Conservation (phyloP, 2,888 invertebrate genomes). For the Dynastes hyllus region DNA sequence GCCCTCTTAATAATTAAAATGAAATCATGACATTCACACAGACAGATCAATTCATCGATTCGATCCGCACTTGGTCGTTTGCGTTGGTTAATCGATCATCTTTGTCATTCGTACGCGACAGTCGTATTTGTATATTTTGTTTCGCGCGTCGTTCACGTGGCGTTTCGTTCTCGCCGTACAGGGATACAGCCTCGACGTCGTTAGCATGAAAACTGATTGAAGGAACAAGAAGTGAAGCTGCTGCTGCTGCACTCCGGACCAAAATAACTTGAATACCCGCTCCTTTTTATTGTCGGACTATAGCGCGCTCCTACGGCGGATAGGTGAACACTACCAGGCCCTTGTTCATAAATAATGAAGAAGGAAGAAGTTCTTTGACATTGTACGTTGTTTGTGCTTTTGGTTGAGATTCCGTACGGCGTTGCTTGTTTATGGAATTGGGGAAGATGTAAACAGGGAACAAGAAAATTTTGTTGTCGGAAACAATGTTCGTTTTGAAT, state of each 20-base stretch:
- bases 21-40: slow-evolving; percentile 45
- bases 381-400: slow-evolving; percentile 12
- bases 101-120: slow-evolving; percentile 37
- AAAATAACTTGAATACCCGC: slow-evolving; percentile 63
- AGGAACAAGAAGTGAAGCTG: slow-evolving; percentile 57
- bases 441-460: neutral
- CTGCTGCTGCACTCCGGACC: slow-evolving; percentile 54
- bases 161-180: slow-evolving; percentile 49
- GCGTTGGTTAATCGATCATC: slow-evolving; percentile 40
- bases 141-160: slow-evolving; percentile 51
- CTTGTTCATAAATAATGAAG: slow-evolving; percentile 41
- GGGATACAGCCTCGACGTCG: slow-evolving; percentile 63
- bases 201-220: slow-evolving; percentile 64
- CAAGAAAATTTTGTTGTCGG: neutral
- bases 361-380: slow-evolving; percentile 34
- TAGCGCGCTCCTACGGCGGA: slow-evolving; percentile 39
- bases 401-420: slow-evolving; percentile 33
- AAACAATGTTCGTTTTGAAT: too few relatives aligned
- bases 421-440: neutral
- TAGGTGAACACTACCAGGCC: slow-evolving; percentile 40
- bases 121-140: slow-evolving; percentile 46
- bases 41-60: slow-evolving; percentile 35
- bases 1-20: slow-evolving; percentile 33
- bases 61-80: slow-evolving; percentile 31
- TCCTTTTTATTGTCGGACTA: slow-evolving; percentile 51